Percentiles rank a stretch among this genome's conserved stretches.
These are phyloP conservation scores for Temnopleurus reevesii DNA, from an alignment of 53 echinoderm and acorn worm species.

Conservation along the genomic window DNA sequence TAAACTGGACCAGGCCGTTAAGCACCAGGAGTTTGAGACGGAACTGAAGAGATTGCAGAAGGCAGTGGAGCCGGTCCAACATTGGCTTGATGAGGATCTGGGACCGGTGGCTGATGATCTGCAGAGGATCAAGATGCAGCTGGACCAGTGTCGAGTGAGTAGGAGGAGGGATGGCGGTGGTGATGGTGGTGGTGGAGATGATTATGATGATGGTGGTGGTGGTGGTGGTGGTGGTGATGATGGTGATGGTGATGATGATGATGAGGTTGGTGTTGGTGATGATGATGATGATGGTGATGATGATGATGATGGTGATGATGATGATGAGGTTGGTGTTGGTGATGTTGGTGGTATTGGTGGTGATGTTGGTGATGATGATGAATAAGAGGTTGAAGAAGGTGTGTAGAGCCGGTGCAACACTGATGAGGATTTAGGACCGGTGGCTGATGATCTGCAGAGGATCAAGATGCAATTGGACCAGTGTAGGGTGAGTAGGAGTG, in stretches of 20 bases:
- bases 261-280: too few relatives aligned
- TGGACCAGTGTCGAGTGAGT: constrained; percentile 93
- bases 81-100: constrained; percentile 81
- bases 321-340: too few relatives aligned
- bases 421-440: constrained; percentile 77
- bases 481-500: constrained; percentile 88
- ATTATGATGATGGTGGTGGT: too few relatives aligned
- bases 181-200: too few relatives aligned
- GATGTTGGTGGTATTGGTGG: constrained; percentile 79
- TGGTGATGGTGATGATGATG: too few relatives aligned
- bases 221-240: too few relatives aligned
- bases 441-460: constrained; percentile 70
- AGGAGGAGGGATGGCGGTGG: constrained; percentile 65
- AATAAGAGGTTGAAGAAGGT: constrained; percentile 68
- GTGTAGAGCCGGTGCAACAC: constrained; percentile 60
- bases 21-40: constrained; percentile 81
- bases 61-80: constrained; percentile 64
- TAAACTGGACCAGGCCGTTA: constrained; percentile 79
- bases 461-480: constrained; percentile 86
- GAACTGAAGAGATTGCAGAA: constrained; percentile 76
- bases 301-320: too few relatives aligned
- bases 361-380: constrained; percentile 66
- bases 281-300: too few relatives aligned
- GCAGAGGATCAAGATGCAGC: constrained; percentile 74
- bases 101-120: constrained; percentile 69